phyloP scores from a whole-genome alignment of 92 coral and sea anemone genomes.

The Epizoanthus rinbou region DNA sequence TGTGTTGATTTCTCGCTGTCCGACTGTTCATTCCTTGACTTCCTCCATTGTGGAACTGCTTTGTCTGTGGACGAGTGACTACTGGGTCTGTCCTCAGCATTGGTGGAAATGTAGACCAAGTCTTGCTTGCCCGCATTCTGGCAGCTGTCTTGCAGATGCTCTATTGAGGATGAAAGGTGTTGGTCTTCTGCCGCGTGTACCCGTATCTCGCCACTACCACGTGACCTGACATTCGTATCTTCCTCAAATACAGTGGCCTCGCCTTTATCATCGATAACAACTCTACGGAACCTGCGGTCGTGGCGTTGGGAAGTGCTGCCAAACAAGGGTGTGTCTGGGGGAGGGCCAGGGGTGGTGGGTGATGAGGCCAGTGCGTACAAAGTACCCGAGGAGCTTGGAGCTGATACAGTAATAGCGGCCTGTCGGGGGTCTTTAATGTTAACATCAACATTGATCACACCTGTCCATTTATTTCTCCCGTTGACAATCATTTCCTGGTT shows the following conservation, averaged over 20 bases:
- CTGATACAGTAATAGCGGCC: slow-evolving; percentile 67
- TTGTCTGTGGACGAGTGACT: slow-evolving; percentile 13
- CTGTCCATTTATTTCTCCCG: slow-evolving; percentile 76
- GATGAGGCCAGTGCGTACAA: slow-evolving; percentile 83
- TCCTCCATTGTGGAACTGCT: slow-evolving; percentile 30
- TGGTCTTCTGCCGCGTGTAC: slow-evolving; percentile 13
- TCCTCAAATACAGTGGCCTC: slow-evolving; percentile 50
- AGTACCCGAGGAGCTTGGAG: slow-evolving; percentile 77
- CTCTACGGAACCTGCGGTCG: slow-evolving; percentile 66
- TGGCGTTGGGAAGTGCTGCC: slow-evolving; percentile 86
- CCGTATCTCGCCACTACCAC: slow-evolving; percentile 60
- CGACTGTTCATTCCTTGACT: slow-evolving; percentile 22
- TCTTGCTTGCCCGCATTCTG: slow-evolving; percentile 33
- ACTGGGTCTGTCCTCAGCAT: slow-evolving; percentile 20
- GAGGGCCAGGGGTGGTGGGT: slow-evolving; percentile 67
- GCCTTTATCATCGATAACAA: slow-evolving; percentile 62
- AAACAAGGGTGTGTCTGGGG: slow-evolving; percentile 79
- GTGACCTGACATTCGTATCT: slow-evolving; percentile 37
- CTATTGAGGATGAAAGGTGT: slow-evolving; percentile 12
- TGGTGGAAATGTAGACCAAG: slow-evolving; percentile 4
- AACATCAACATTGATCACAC: slow-evolving; percentile 51
- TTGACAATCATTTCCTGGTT: slow-evolving; percentile 33
- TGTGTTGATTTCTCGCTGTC: slow-evolving; percentile 33
- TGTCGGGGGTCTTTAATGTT: slow-evolving; percentile 56
- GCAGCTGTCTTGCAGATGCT: slow-evolving; percentile 1